Conservation (phyloP, 2,888 invertebrate species). For the Drosophila tanythrix region DNA sequence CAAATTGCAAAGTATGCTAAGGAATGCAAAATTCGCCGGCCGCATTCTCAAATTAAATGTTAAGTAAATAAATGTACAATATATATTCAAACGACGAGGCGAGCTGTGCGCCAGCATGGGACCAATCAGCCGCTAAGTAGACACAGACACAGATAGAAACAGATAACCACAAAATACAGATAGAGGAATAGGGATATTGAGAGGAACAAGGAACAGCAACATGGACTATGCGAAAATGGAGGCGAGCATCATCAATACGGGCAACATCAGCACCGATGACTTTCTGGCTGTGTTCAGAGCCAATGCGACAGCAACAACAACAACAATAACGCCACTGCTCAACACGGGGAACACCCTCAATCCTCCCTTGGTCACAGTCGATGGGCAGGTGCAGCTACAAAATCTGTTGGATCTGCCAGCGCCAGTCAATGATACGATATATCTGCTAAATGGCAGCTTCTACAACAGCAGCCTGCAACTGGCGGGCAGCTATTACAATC, state of each 20-base stretch:
- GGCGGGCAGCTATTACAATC: slow-evolving; percentile 76
- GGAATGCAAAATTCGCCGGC: slow-evolving; percentile 48
- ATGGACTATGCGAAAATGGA: slow-evolving; percentile 83
- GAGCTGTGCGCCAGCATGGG: slow-evolving; percentile 63
- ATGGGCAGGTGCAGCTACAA: slow-evolving; percentile 72
- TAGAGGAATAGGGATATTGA: slow-evolving; percentile 14
- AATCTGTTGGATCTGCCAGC: slow-evolving; percentile 66
- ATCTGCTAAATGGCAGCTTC: slow-evolving; percentile 71
- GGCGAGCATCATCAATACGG: slow-evolving; percentile 81
- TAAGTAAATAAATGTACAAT: slow-evolving; percentile 55
- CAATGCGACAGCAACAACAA: slow-evolving; percentile 61
- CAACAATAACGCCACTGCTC: slow-evolving; percentile 22
- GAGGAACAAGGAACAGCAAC: slow-evolving; percentile 33
- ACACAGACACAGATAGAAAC: slow-evolving; percentile 36
- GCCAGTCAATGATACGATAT: slow-evolving; percentile 80
- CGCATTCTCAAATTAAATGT: slow-evolving; percentile 51
- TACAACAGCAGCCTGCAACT: slow-evolving; percentile 71
- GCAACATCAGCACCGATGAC: slow-evolving; percentile 85
- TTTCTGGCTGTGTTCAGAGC: slow-evolving; percentile 84
- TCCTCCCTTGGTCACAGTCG: slow-evolving; percentile 78
- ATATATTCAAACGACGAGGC: slow-evolving; percentile 15
- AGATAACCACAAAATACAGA: slow-evolving; percentile 30
- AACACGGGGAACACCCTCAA: slow-evolving; percentile 62
- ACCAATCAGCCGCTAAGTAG: slow-evolving; percentile 70
- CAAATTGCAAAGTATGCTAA: slow-evolving; percentile 19